Conservation (phyloP, 2,797 vertebrate genomes). For the Staurois parvus region DNA sequence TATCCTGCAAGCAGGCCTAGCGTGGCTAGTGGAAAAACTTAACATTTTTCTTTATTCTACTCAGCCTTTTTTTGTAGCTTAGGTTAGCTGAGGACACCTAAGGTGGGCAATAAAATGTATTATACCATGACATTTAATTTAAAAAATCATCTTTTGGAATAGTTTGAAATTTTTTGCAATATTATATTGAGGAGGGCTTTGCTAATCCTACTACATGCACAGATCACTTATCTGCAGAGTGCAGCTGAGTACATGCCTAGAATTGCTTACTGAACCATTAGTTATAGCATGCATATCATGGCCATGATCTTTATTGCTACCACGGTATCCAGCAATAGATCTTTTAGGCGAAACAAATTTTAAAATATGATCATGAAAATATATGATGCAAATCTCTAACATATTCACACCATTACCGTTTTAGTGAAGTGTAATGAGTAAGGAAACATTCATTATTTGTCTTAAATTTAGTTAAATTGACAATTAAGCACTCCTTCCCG, state of each 20-base stretch:
- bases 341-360: conserved; percentile 25
- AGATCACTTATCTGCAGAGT: background rate
- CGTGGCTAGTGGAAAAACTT: too few relatives aligned
- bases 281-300: background rate
- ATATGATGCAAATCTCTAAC: conserved; percentile 51
- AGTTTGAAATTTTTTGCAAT: background rate
- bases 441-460: conserved; percentile 47
- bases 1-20: too few relatives aligned
- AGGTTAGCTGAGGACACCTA: too few relatives aligned
- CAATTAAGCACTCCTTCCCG: conserved; percentile 42
- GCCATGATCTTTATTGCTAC: conserved; percentile 1
- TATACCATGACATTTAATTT: too few relatives aligned
- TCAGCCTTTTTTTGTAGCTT: too few relatives aligned
- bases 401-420: conserved; percentile 56
- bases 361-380: conserved; percentile 57
- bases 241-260: background rate
- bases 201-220: background rate
- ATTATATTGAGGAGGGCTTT: background rate
- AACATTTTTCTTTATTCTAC: too few relatives aligned
- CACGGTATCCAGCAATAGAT: conserved; percentile 33
- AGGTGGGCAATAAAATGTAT: too few relatives aligned
- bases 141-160: too few relatives aligned
- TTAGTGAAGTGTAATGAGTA: conserved; percentile 55
- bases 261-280: background rate
- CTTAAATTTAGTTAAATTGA: conserved; percentile 48